Evolutionary conservation across 1,140 invertebrate genomes (phyloP).

Genomic region (Chionoecetes opilio): DNA sequence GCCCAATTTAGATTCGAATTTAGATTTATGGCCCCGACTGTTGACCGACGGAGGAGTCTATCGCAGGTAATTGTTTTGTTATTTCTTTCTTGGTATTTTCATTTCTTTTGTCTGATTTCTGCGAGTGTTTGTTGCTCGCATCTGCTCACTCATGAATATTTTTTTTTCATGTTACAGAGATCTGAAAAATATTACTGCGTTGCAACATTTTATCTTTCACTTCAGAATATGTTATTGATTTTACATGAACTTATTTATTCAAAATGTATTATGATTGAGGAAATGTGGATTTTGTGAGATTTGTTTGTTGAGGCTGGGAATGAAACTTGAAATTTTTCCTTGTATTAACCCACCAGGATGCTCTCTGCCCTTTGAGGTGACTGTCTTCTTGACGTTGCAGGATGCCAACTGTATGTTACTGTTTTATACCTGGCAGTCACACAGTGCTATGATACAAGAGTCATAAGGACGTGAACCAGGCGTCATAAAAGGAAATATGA

Average conservation of each 20-base stretch:
- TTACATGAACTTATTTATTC: too few species aligned
- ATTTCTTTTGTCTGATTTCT: not conserved
- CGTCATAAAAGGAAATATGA: not conserved
- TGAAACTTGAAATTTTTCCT: not conserved
- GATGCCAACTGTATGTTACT: not conserved
- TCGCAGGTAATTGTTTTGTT: constrained; percentile 9
- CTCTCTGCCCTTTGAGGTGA: not conserved
- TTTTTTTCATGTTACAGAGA: not conserved
- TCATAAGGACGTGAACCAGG: not conserved
- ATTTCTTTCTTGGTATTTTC: not conserved
- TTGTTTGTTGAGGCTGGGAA: not conserved
- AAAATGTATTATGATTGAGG: not conserved
- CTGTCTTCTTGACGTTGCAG: not conserved
- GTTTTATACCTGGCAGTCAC: not conserved
- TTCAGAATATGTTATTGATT: too few species aligned
- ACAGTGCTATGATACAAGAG: not conserved
- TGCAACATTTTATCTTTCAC: too few species aligned
- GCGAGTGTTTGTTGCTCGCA: not conserved
- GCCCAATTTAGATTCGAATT: constrained; percentile 21
- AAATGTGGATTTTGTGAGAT: not conserved
- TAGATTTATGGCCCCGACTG: constrained; percentile 8
- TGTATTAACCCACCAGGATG: not conserved
- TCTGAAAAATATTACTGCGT: too few species aligned
- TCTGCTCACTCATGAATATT: not conserved
- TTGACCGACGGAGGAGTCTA: not conserved